A percentile compares a stretch with the other conserved stretches of the same genome.
Evolutionary conservation across 2,797 vertebrate species (phyloP).

Genomic region (Odontamblyopus rebecca): DNA sequence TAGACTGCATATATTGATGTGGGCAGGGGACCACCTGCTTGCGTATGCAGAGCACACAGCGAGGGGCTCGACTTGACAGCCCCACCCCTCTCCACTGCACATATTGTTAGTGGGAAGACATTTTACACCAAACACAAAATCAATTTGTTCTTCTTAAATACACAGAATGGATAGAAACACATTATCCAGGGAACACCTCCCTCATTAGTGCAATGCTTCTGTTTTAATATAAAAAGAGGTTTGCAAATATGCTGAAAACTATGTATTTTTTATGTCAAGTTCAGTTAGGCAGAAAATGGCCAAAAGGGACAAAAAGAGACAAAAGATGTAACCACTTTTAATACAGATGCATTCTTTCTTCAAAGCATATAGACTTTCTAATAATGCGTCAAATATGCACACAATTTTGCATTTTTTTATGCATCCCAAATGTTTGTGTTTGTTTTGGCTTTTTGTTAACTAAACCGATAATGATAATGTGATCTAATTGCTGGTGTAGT

Average conservation of each 20-base stretch:
- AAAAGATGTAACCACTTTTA: background rate
- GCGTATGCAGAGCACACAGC: slow-evolving; percentile 64
- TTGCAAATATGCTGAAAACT: too few relatives aligned
- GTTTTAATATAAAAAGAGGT: too few relatives aligned
- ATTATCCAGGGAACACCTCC: background rate
- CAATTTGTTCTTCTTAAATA: slow-evolving; percentile 7
- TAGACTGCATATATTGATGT: slow-evolving; percentile 62
- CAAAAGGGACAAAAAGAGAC: too few relatives aligned
- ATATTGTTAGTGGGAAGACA: slow-evolving; percentile 39
- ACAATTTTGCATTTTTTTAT: background rate
- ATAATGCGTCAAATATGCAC: background rate
- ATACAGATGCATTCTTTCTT: background rate
- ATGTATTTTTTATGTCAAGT: too few relatives aligned
- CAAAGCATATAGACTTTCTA: background rate
- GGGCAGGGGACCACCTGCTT: slow-evolving; percentile 58
- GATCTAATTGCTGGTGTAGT: slow-evolving; percentile 1
- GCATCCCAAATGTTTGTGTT: slow-evolving; percentile 1
- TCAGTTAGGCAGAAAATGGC: too few relatives aligned
- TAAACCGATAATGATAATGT: slow-evolving; percentile 13
- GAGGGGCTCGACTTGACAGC: slow-evolving; percentile 49
- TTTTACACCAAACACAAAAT: slow-evolving; percentile 19
- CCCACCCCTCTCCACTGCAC: slow-evolving; percentile 33
- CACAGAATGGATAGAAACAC: background rate
- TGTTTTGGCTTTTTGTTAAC: background rate
- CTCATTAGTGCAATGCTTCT: background rate